Evolutionary conservation across 2,113 vertebrate genomes (phyloP).

Genomic region (Aramus guarauna): DNA sequence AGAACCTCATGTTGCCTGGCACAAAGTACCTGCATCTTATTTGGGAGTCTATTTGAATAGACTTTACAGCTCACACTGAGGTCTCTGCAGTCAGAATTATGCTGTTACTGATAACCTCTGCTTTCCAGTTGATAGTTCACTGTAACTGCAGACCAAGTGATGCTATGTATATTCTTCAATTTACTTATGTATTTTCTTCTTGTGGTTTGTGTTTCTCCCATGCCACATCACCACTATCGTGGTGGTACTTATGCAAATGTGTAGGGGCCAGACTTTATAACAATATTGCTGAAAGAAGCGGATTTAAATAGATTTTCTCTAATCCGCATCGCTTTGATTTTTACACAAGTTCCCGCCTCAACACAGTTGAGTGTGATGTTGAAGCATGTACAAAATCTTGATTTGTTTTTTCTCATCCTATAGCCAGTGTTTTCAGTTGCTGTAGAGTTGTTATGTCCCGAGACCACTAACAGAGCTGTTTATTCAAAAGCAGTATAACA

Average conservation of each 20-base stretch:
- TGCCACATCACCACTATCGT: background rate
- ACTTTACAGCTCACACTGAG: background rate
- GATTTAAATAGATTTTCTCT: background rate
- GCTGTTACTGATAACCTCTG: background rate
- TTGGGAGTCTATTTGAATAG: no score
- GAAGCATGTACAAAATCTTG: background rate
- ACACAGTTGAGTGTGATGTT: rapidly evolving
- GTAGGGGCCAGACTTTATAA: background rate
- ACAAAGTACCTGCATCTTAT: background rate
- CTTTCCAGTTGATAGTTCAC: background rate
- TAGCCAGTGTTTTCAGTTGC: background rate
- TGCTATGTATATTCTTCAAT: rapidly evolving
- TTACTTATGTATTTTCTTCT: background rate
- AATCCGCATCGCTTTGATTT: background rate
- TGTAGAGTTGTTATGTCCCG: background rate
- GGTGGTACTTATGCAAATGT: background rate
- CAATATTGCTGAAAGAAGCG: background rate
- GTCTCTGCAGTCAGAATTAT: background rate
- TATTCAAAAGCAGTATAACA: rapidly evolving
- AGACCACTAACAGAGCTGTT: background rate
- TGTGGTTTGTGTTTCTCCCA: background rate
- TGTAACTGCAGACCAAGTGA: background rate
- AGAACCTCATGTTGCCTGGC: background rate
- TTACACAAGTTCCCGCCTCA: background rate
- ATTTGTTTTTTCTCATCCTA: rapidly evolving